phyloP scores from a whole-genome alignment of 2,888 invertebrate species.

The Drosophila siamana region DNA sequence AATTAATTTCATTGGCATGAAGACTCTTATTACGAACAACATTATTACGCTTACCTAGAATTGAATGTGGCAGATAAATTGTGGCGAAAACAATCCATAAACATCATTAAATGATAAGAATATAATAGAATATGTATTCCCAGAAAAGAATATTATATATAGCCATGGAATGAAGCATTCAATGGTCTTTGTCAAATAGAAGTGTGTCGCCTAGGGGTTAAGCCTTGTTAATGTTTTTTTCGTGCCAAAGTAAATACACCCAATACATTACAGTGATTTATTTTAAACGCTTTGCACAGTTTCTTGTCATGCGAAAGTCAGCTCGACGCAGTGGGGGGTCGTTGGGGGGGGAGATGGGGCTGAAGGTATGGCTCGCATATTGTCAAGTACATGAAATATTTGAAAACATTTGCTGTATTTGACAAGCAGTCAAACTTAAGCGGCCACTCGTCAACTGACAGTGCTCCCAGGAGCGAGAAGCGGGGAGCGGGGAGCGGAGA shows the following conservation, averaged over 20 bases:
- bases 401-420: slow-evolving; percentile 79
- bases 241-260: slow-evolving; percentile 44
- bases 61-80: not conserved
- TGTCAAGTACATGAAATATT: slow-evolving; percentile 77
- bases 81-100: not conserved
- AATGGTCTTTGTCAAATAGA: not conserved
- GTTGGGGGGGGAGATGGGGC: not conserved
- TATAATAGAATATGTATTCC: not conserved
- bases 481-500: too few relatives aligned
- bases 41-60: not conserved
- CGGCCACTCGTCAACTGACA: slow-evolving; percentile 74
- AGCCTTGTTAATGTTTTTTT: slow-evolving; percentile 25
- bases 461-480: slow-evolving; percentile 53
- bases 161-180: not conserved
- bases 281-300: slow-evolving; percentile 57
- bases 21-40: not conserved
- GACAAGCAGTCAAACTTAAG: slow-evolving; percentile 80
- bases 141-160: not conserved
- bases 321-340: slow-evolving; percentile 9
- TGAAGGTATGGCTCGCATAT: slow-evolving; percentile 44
- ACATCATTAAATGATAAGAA: not conserved
- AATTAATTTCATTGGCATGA: not conserved
- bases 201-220: slow-evolving; percentile 32
- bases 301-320: slow-evolving; percentile 34
- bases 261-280: slow-evolving; percentile 75